Evolutionary conservation across 2,888 invertebrate species (phyloP).

Genomic region (Parnassius smintheus): DNA sequence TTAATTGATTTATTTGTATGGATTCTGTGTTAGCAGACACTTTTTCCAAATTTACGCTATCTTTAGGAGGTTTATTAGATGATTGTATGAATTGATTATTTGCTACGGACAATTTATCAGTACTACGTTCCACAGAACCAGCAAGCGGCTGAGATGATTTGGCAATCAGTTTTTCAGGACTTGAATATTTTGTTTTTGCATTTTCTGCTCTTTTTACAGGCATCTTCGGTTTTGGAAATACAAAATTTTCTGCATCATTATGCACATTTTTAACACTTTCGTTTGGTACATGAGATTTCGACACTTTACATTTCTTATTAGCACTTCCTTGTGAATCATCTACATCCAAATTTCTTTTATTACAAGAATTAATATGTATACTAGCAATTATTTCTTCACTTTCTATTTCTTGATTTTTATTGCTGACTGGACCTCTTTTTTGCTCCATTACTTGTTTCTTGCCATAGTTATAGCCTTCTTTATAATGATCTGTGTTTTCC

Average conservation of each 20-base stretch:
- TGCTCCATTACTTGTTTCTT: background rate
- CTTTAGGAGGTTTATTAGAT: background rate
- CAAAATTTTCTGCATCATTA: slow-evolving; percentile 21
- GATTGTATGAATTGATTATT: background rate
- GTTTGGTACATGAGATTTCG: slow-evolving; percentile 1
- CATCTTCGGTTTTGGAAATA: slow-evolving; percentile 22
- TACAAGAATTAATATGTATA: slow-evolving; percentile 4
- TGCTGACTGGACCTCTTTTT: background rate
- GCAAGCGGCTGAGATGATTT: slow-evolving; percentile 29
- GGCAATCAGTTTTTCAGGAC: slow-evolving; percentile 32
- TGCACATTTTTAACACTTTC: background rate
- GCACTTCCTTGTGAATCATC: slow-evolving; percentile 18
- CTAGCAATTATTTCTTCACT: slow-evolving; percentile 40
- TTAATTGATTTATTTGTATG: background rate
- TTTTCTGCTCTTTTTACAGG: slow-evolving; percentile 35
- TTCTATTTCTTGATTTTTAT: slow-evolving; percentile 25
- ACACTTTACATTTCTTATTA: slow-evolving; percentile 7
- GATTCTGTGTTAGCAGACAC: background rate
- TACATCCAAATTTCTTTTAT: slow-evolving; percentile 26
- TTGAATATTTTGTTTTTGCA: slow-evolving; percentile 8
- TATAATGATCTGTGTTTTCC: background rate
- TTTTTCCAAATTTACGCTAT: slow-evolving; percentile 5
- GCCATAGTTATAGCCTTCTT: background rate
- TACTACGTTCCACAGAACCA: slow-evolving; percentile 22
- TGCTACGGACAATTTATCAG: background rate